Conservation (phyloP, 37 sponge, comb jelly and placozoan genomes). For the Tethya wilhelma region DNA sequence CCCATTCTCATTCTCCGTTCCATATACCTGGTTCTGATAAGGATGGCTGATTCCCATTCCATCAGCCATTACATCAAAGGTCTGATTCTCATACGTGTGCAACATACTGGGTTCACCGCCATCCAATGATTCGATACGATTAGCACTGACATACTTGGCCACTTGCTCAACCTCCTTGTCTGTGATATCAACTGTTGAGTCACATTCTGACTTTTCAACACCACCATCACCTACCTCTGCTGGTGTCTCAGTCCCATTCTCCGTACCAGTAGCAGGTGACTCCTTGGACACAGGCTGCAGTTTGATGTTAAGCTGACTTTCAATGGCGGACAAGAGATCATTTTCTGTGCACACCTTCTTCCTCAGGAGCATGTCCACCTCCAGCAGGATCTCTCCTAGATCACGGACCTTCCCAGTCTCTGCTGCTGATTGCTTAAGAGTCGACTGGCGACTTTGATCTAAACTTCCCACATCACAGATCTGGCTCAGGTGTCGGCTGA, state of each 20-base stretch:
- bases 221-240: background rate
- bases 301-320: slow-evolving; percentile 28
- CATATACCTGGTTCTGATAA: too few relatives aligned
- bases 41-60: too few relatives aligned
- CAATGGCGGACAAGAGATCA: slow-evolving; percentile 45
- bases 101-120: too few relatives aligned
- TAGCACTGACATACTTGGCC: background rate
- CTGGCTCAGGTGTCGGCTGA: slow-evolving; percentile 23
- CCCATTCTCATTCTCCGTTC: too few relatives aligned
- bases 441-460: background rate
- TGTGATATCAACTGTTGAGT: background rate
- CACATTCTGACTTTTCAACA: background rate
- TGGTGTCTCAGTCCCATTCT: background rate
- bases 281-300: background rate
- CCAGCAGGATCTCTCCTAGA: slow-evolving; percentile 39
- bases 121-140: background rate
- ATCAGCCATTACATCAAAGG: too few relatives aligned
- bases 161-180: slow-evolving; percentile 37
- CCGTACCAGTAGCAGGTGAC: background rate
- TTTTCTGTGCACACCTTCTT: slow-evolving; percentile 4
- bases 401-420: background rate
- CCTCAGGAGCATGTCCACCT: slow-evolving; percentile 29
- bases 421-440: background rate
- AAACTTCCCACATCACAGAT: background rate
- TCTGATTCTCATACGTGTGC: too few relatives aligned